phyloP scores from a whole-genome alignment of 1,140 invertebrate genomes.

The Temnothorax nylanderi region DNA sequence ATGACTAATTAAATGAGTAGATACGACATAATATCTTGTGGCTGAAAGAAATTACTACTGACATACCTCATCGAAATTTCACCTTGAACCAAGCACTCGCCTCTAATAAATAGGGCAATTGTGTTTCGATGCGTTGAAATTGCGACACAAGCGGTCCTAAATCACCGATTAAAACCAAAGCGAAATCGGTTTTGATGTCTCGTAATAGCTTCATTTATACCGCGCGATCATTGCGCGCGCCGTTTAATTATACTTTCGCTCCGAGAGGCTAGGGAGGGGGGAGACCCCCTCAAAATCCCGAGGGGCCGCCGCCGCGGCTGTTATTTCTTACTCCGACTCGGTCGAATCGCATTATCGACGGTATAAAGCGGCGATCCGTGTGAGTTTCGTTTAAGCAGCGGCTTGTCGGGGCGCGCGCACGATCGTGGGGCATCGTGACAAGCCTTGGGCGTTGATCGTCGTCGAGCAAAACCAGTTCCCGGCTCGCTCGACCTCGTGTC shows the following conservation, averaged over 20 bases:
- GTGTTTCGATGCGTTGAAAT: background rate
- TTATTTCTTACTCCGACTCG: conserved; percentile 58
- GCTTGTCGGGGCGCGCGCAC: conserved; percentile 24
- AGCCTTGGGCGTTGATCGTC: conserved; percentile 75
- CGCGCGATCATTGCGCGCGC: conserved; percentile 39
- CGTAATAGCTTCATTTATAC: conserved; percentile 53
- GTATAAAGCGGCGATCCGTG: conserved; percentile 65
- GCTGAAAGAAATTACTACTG: conserved; percentile 4
- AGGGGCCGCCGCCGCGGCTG: background rate
- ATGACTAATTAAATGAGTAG: background rate
- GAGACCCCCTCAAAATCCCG: conserved; percentile 5
- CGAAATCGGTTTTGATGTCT: conserved; percentile 39
- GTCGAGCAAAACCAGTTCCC: conserved; percentile 75
- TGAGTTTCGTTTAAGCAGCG: conserved; percentile 67
- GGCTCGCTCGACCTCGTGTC: conserved; percentile 61
- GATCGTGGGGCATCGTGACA: conserved; percentile 72
- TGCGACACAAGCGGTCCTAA: conserved; percentile 13
- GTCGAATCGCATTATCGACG: conserved; percentile 65
- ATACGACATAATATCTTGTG: background rate
- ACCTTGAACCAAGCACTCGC: background rate
- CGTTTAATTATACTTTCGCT: conserved; percentile 65
- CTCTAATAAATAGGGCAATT: background rate
- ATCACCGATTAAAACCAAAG: conserved; percentile 49
- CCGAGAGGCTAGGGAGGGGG: background rate
- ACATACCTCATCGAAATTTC: conserved; percentile 7